Evolutionary conservation across 2,113 vertebrate species (phyloP), one percentile per base, ranked within the genome.

Genomic region (Callospermophilus lateralis): DNA sequence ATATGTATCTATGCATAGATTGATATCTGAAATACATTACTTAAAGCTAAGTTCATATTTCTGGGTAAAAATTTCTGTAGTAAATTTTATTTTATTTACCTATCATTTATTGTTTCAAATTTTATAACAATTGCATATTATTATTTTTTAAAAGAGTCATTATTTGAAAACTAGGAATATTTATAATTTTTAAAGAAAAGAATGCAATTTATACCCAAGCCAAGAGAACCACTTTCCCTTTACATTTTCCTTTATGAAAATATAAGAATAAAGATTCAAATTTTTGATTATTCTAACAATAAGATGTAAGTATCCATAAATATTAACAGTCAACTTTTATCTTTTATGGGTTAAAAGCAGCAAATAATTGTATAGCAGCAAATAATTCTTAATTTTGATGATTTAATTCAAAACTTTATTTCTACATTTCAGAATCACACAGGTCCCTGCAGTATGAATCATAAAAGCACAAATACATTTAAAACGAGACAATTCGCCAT

Each of bases 211-310:
- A 91, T 20, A 97, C 45, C 39, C 90, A 91, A 92, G 0, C 26
- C 0, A 0, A 88, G 85, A 96, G 77, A 96, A 89, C 32, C 13
- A 63, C 30, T 72, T 77, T 90, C n/a, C 48, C 65, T 94, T 55
- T 84, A 91, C 84, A 53, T 72, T 77, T 90, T 32, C 48, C 68
- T 94, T 55, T 84, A 91, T 89, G 55, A 1, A 94, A 97, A 87
- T 42, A 93, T 83, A 45, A 94, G 34, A 77, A 32, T 78, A 93
- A 92, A 70, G 42, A 97, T 68, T 74, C 83, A 58, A 0, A 76
- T 93, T 87, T 83, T 90, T 34, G 89, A 45, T 94, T 78, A 42
- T 76, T 92, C 78, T 91, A 97, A 96, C 68, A 98, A 90, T 63
- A 97, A 94, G 28, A 39, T 85, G 7, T 24, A 61, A 61, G 22